These are phyloP conservation scores for Nasonovia ribisnigri DNA, from an alignment of 2,888 invertebrate genomes.

Conservation along the genomic window DNA sequence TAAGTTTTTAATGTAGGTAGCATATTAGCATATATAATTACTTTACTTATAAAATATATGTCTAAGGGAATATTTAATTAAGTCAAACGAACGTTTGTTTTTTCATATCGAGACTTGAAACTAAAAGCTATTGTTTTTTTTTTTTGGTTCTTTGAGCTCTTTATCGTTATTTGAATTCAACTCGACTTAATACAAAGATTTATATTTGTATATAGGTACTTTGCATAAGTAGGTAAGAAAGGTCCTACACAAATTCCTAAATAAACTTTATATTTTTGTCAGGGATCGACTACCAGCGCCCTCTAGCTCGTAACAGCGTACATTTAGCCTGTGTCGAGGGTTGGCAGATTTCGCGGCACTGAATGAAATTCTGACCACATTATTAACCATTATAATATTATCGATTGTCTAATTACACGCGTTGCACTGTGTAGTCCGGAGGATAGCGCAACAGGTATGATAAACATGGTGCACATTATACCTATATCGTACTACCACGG, in stretches of 20 bases:
- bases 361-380: neutral
- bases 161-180: neutral
- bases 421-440: neutral
- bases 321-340: neutral
- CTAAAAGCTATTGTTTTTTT: neutral
- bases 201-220: neutral
- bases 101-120: neutral
- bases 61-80: neutral
- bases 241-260: neutral
- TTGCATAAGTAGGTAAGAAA: neutral
- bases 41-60: neutral
- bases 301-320: neutral
- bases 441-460: constrained; percentile 7
- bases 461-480: neutral
- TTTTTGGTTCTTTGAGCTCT: neutral
- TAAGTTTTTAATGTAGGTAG: neutral
- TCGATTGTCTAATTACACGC: neutral
- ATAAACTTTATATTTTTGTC: neutral
- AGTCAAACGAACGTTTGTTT: neutral
- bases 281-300: neutral
- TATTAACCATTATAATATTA: neutral
- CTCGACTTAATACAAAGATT: neutral
- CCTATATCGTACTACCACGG: neutral
- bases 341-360: neutral
- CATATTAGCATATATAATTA: neutral